Base-by-base conservation (phyloP, 2,797 vertebrate species). In the Pyrrhura leucotis region DNA sequence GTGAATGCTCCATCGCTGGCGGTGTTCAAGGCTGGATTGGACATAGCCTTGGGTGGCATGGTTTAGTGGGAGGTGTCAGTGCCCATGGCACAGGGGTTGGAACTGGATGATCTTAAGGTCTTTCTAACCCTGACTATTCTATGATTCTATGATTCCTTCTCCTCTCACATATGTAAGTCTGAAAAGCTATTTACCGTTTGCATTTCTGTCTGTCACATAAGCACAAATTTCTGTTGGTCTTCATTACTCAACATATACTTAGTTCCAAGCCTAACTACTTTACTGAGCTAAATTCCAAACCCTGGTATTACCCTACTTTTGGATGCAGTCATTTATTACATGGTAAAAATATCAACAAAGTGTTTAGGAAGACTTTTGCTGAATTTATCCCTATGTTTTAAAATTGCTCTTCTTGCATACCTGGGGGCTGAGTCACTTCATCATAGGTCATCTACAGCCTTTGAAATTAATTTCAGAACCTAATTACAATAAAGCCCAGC, bases 121-220 rank as follows among this genome's bases (percentile, higher is more conserved):
- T 42, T 42, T 42, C 40, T 17, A 42, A 42, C 40, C 40, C 40
- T 42, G 17, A 42, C 40, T 42, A 42, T 42, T 42, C 40, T 42
- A 42, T 42, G 40, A 17, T 42, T 42, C 40, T 42, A 33, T 42
- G 85, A 82, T 79, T 92, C 21, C 67, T 87, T 51, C 42, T 84
- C 47, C 22, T 76, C 42, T 80, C 44, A 28, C 50, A 51, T 5
- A 16, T 2, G 42, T 23, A 75, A 67, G 22, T 63, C 33, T 88
- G 84, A 77, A 91, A 73, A 95, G 33, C 10, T 22, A 78, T 92
- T 71, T 88, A 95, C 45, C 37, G 65, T 44, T 69, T 86, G 74
- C 25, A 75, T 42, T 89, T 76, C 56, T 73, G 28, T 67, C 39
- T 88, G 59, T 40, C 59, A 85, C 45, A 59, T 89, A 95, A 92